A percentile compares a stretch with the other conserved stretches of the same genome.
Conservation (phyloP, 2,888 invertebrate species). For the Mesorhabditis belari region DNA sequence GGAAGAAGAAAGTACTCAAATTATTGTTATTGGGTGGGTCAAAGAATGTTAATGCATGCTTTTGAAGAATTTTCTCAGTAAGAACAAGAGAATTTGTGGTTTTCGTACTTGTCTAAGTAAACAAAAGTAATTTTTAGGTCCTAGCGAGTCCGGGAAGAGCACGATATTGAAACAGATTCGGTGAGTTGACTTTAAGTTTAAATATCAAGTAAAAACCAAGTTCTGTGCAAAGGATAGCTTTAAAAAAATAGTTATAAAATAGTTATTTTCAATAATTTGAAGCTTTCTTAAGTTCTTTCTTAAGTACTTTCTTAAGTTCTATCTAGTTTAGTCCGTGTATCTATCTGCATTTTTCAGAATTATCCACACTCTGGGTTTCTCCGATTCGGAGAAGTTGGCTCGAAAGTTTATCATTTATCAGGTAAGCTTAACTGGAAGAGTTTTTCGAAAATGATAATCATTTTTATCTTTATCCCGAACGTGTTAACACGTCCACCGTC, state of each 20-base stretch:
- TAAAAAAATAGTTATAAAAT: background rate
- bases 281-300: background rate
- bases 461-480: too few relatives aligned
- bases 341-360: conserved; percentile 18
- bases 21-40: conserved; percentile 19
- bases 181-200: conserved; percentile 15
- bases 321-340: background rate
- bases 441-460: too few relatives aligned
- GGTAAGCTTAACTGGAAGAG: too few relatives aligned
- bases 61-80: too few relatives aligned
- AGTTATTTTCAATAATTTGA: background rate
- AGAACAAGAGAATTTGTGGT: too few relatives aligned
- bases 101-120: too few relatives aligned
- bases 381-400: conserved; percentile 19
- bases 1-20: conserved; percentile 19
- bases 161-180: conserved; percentile 37
- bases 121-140: conserved; percentile 17
- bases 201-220: background rate
- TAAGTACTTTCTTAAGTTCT: background rate
- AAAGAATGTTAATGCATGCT: background rate
- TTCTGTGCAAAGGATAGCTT: background rate
- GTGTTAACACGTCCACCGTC: too few relatives aligned
- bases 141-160: conserved; percentile 35
- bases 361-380: conserved; percentile 31
- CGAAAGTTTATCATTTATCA: conserved; percentile 21